These are phyloP conservation scores for Phortica variegata DNA, from an alignment of 1,140 invertebrate species.

Conservation along the genomic window DNA sequence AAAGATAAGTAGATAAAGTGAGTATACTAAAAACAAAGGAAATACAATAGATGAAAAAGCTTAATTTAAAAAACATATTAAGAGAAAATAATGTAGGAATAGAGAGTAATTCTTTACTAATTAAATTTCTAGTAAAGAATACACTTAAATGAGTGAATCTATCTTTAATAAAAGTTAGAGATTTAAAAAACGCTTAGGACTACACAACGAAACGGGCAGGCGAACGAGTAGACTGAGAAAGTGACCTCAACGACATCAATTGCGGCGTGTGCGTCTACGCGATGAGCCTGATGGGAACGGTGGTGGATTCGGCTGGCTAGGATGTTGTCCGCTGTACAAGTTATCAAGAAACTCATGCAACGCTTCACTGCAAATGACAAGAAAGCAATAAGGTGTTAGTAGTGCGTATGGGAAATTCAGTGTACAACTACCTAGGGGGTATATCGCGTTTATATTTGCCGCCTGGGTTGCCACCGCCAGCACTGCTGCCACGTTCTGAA, in stretches of 20 bases:
- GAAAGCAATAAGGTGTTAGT: background rate
- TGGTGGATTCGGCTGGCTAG: slow-evolving; percentile 32
- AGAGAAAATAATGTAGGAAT: too few relatives aligned
- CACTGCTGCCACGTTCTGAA: slow-evolving; percentile 21
- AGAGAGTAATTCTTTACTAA: too few relatives aligned
- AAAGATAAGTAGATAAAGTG: too few relatives aligned
- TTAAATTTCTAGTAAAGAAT: too few relatives aligned
- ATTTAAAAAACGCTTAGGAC: slow-evolving; percentile 47
- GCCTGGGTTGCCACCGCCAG: slow-evolving; percentile 30
- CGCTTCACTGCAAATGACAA: slow-evolving; percentile 34
- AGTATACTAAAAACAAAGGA: too few relatives aligned
- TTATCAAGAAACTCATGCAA: slow-evolving; percentile 55
- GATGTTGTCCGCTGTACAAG: slow-evolving; percentile 55
- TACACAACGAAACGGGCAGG: slow-evolving; percentile 10
- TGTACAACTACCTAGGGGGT: slow-evolving; percentile 11
- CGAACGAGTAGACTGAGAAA: too few relatives aligned
- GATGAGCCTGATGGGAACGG: slow-evolving; percentile 28
- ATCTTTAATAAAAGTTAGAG: too few relatives aligned
- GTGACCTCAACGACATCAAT: too few relatives aligned
- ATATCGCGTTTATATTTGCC: slow-evolving; percentile 14
- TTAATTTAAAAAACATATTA: too few relatives aligned
- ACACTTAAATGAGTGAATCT: too few relatives aligned
- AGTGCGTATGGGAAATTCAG: background rate
- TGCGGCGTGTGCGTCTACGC: slow-evolving; percentile 45
- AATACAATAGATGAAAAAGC: too few relatives aligned